Evolutionary conservation across 2,888 invertebrate species (phyloP), one percentile per base, ranked within the genome.

Genomic region (Eupithecia pulchellata): DNA sequence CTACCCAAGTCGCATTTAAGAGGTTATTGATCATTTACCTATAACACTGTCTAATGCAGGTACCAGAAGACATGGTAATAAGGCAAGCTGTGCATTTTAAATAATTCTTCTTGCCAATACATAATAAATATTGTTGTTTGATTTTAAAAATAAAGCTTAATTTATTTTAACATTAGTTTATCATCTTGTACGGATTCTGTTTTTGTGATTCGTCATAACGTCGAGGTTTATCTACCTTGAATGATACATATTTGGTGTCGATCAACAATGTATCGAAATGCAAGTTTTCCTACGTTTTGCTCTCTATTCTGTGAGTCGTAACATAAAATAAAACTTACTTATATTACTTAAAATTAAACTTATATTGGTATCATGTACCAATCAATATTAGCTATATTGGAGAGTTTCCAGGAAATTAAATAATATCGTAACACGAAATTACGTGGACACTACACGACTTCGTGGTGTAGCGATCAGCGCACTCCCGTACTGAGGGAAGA

Each of bases 21-120:
- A n/a, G n/a, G n/a, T n/a, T n/a, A n/a, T n/a, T n/a, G n/a, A n/a
- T n/a, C n/a, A n/a, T n/a, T n/a, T n/a, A n/a, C n/a, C n/a, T n/a
- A n/a, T n/a, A n/a, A n/a, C n/a, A n/a, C n/a, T n/a, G n/a, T n/a
- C n/a, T n/a, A n/a, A 39, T 42, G 42, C n/a, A 42, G 6, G 47
- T 52, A 52, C 52, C 11, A 0, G 20, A 52, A 47, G 11, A 25
- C 25, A 52, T 25, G 20, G 42, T 25, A 25, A 25, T 52, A 47
- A 20, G 47, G 20, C 20, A 47, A 47, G 52, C 25, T 52, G 9
- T 47, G 52, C 52, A 52, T 52, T 52, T 52, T 52, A 25, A 20
- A 47, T 20, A 47, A 13, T 52, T 52, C 52, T 52, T 52, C 52
- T 52, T 52, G 52, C 52, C 52, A 52, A 11, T 52, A 52, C 6